Base-by-base conservation (phyloP, 2,888 invertebrate genomes). In the Herminia tarsipennalis region DNA sequence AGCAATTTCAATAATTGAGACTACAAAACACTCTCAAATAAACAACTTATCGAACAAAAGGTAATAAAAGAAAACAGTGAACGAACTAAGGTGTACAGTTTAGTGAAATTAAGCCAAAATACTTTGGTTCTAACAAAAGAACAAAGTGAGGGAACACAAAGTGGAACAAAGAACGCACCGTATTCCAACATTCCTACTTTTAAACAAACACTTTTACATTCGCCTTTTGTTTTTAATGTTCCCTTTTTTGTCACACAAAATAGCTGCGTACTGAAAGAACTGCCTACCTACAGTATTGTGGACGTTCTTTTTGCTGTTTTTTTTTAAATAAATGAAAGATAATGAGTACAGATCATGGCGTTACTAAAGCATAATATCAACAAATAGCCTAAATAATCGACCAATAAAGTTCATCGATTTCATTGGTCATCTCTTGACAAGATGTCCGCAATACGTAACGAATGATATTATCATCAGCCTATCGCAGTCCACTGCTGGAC, bases 41-140 rank as follows among this genome's bases (percentile, higher is more conserved):
- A 29, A 35, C 18, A 1, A 17, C 12, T 27, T 21, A 16, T 5
- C 18, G 5, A 12, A 28, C 4, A 16, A 25, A 34, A 28, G 28
- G 38, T 30, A 47, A 39, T 34, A 41, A 21, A 44, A 45, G 18
- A 18, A 28, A 16, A 41, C 25, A 35, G 41, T 14, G 5, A 38
- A 25, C 27, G 17, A 5, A 4, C 16, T 17, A n/a, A 46, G 20
- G 43, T 40, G 33, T 35, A 49, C 43, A 38, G 40, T 52, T 60
- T 47, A 49, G 42, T 47, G 44, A 60, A 65, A 60, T 58, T 55
- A 41, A 61, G 45, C 29, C 42, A 32, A 61, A 65, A 65, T 56
- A 65, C 48, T 65, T 47, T 38, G 41, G 21, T 35, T 22, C 8
- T 8, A 58, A 65, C 58, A 61, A 65, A 63, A 52, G 62, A 52